Evolutionary conservation across 2,888 invertebrate genomes (phyloP), one percentile per base, ranked within the genome.

Genomic region (Apamea anceps): DNA sequence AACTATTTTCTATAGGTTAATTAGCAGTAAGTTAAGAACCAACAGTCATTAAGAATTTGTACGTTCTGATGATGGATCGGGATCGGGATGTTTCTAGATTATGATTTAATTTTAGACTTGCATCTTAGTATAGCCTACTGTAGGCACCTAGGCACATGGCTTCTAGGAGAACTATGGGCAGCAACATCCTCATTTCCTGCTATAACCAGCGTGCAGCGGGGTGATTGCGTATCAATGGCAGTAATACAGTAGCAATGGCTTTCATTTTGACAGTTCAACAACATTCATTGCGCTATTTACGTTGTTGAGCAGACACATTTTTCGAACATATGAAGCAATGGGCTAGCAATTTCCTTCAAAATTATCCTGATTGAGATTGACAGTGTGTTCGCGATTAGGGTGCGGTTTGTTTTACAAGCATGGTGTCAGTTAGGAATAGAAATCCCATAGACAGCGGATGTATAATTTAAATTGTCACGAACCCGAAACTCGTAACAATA

Each of bases 1-100:
- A 73, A 80, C 77, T 71, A 73, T 77, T 82, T 79, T 82, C 77
- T 72, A 18, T 51, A 18, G 51, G 77, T 71, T 77, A 85, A 85
- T 85, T 83, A 83, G 80, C 66, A 63, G 75, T 67, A 79, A 68
- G 37, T 85, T 72, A 51, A 85, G 75, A 77, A 62, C 12, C 13
- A 51, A 71, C 74, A 74, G 32, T 65, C 54, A 65, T 21, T 57
- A 85, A 13, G n/a, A 75, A 66, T 82, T 68, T 42, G 72, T 65
- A 65, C 25, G n/a, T 76, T n/a, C n/a, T n/a, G n/a, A n/a, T n/a
- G n/a, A n/a, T n/a, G n/a, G n/a, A n/a, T n/a, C n/a, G n/a, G n/a
- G n/a, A 72, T 66, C 45, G 74, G 28, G 60, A 76, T 77, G 70
- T 32, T 66, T 75, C 68, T 63, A 75, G 63, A 80, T 68, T 63